A percentile compares a stretch with the other conserved stretches of the same genome.
These are phyloP conservation scores for Spodoptera picta DNA, from an alignment of 2,888 invertebrate species.

Conservation along the genomic window DNA sequence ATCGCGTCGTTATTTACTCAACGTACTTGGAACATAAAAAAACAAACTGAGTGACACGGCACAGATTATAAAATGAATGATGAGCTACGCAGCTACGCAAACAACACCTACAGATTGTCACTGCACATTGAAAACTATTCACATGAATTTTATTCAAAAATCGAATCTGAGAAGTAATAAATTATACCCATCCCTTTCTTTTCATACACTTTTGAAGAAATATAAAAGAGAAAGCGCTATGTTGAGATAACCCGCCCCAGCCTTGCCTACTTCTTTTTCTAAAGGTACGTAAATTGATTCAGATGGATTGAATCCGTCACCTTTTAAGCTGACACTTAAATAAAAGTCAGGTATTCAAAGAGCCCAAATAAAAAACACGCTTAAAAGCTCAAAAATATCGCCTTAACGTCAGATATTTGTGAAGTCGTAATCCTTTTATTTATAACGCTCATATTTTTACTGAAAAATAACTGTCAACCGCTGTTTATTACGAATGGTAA, in stretches of 20 bases:
- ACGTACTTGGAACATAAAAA: slow-evolving; percentile 43
- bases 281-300: slow-evolving; percentile 73
- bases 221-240: slow-evolving; percentile 51
- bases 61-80: slow-evolving; percentile 65
- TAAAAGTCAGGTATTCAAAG: slow-evolving; percentile 38
- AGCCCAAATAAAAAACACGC: slow-evolving; percentile 33
- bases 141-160: slow-evolving; percentile 26
- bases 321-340: slow-evolving; percentile 61
- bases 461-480: slow-evolving; percentile 32
- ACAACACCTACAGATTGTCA: slow-evolving; percentile 47
- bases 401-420: slow-evolving; percentile 38
- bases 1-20: slow-evolving; percentile 47
- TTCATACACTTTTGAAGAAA: slow-evolving; percentile 40
- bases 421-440: slow-evolving; percentile 38
- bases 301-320: slow-evolving; percentile 64
- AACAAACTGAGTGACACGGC: slow-evolving; percentile 55
- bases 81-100: slow-evolving; percentile 62
- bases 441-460: slow-evolving; percentile 43
- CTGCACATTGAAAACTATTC: slow-evolving; percentile 37
- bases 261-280: slow-evolving; percentile 67
- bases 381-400: slow-evolving; percentile 34
- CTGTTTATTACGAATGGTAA: slow-evolving; percentile 30
- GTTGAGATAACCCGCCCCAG: slow-evolving; percentile 51
- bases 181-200: slow-evolving; percentile 52
- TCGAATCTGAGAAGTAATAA: slow-evolving; percentile 39